Evolutionary conservation across 2,797 vertebrate species (phyloP).

Genomic region (Craterocephalus amniculus): DNA sequence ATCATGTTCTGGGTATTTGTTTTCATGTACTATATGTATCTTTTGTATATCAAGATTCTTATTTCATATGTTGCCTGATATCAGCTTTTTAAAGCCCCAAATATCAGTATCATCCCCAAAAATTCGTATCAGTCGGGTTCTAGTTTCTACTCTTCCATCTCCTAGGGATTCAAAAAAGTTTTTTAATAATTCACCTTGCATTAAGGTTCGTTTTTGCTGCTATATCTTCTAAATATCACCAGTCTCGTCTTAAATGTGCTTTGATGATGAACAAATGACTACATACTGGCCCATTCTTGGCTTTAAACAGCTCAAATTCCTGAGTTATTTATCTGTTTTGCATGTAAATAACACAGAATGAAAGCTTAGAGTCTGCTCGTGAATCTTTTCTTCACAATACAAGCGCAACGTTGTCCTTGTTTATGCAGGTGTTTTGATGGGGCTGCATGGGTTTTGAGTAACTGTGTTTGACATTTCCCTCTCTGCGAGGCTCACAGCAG

Average conservation of each 20-base stretch:
- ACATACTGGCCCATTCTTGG: background rate
- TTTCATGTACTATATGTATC: no score
- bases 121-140: no score
- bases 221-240: background rate
- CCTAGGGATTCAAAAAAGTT: no score
- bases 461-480: constrained; percentile 27
- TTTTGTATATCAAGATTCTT: no score
- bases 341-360: background rate
- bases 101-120: no score
- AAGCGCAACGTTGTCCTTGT: background rate
- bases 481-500: constrained; percentile 30
- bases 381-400: background rate
- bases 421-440: constrained; percentile 5
- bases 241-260: background rate
- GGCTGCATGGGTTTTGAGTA: background rate
- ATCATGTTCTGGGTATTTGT: no score
- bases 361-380: background rate
- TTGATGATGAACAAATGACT: background rate
- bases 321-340: no score
- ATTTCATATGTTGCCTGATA: no score
- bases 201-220: no score
- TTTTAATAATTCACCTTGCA: no score
- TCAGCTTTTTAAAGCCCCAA: no score
- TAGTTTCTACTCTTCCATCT: no score
- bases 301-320: background rate